These are phyloP conservation scores for Mythimna loreyi DNA, from an alignment of 2,888 invertebrate species.

Conservation along the genomic window DNA sequence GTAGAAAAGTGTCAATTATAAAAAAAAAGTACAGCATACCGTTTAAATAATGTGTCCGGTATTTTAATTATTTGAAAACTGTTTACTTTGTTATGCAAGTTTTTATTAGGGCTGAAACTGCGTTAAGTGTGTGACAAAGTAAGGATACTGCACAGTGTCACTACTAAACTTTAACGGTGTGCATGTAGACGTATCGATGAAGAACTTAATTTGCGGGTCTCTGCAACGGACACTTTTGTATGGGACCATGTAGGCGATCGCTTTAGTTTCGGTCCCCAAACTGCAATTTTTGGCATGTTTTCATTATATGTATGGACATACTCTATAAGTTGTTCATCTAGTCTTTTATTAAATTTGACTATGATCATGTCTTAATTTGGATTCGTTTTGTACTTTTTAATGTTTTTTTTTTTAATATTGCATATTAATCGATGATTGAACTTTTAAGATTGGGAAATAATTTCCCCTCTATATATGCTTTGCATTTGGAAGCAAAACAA, in stretches of 20 bases:
- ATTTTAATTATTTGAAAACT: slow-evolving; percentile 9
- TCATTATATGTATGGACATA: slow-evolving; percentile 41
- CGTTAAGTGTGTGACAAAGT: too few species aligned
- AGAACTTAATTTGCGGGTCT: too few species aligned
- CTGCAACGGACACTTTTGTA: too few species aligned
- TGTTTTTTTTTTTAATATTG: slow-evolving; percentile 50
- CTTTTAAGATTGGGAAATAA: slow-evolving; percentile 29
- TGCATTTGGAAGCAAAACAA: slow-evolving; percentile 60
- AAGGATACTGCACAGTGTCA: too few species aligned
- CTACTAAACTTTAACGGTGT: too few species aligned
- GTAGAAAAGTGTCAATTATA: slow-evolving; percentile 70
- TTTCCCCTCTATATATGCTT: slow-evolving; percentile 37
- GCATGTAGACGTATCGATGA: too few species aligned
- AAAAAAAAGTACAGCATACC: slow-evolving; percentile 34
- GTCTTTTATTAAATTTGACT: slow-evolving; percentile 60
- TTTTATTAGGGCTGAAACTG: too few species aligned
- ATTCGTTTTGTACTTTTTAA: slow-evolving; percentile 41
- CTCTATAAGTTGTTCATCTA: slow-evolving; percentile 60
- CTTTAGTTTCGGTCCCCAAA: too few species aligned
- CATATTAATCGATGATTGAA: slow-evolving; percentile 50
- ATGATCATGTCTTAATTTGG: slow-evolving; percentile 45
- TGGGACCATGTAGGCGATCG: too few species aligned
- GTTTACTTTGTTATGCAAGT: slow-evolving; percentile 15
- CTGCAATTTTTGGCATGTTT: slow-evolving; percentile 50
- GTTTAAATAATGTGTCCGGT: slow-evolving; percentile 22